A percentile compares a stretch with the other conserved stretches of the same genome.
Evolutionary conservation across 2,113 vertebrate species (phyloP).

Genomic region (Nettapus auritus): DNA sequence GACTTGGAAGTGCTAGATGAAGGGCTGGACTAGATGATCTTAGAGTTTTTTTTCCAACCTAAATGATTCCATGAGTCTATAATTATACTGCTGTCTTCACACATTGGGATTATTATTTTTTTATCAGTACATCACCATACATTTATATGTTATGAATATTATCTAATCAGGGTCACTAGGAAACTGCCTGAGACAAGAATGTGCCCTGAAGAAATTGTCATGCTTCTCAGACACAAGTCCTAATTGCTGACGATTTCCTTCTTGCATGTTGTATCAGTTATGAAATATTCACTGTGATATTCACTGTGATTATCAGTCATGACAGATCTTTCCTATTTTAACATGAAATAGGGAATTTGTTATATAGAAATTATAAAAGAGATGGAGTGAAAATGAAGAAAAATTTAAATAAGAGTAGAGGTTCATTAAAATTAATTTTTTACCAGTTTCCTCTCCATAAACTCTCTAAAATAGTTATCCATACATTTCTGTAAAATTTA

Average conservation of each 20-base stretch:
- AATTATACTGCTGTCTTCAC: not conserved
- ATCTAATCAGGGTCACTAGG: not conserved
- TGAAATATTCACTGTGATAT: not conserved
- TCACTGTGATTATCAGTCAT: not conserved
- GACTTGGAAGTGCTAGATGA: too few relatives aligned
- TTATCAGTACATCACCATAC: not conserved
- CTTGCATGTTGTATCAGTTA: not conserved
- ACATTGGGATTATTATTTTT: not conserved
- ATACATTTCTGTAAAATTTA: not conserved
- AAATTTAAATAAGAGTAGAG: not conserved
- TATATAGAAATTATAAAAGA: not conserved
- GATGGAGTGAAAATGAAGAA: not conserved
- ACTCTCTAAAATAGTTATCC: conserved; percentile 27
- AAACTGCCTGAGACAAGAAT: not conserved
- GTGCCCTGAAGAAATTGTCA: not conserved
- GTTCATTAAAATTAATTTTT: conserved; percentile 33
- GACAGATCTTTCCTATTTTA: not conserved
- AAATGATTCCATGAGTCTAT: too few relatives aligned
- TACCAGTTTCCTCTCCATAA: conserved; percentile 27
- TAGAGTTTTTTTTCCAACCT: too few relatives aligned
- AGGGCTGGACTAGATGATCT: too few relatives aligned
- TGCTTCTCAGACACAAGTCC: not conserved
- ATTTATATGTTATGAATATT: not conserved
- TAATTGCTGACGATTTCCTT: not conserved
- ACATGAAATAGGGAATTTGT: not conserved